These are phyloP conservation scores for Sitodiplosis mosellana DNA, from an alignment of 1,140 invertebrate genomes.

Conservation along the genomic window DNA sequence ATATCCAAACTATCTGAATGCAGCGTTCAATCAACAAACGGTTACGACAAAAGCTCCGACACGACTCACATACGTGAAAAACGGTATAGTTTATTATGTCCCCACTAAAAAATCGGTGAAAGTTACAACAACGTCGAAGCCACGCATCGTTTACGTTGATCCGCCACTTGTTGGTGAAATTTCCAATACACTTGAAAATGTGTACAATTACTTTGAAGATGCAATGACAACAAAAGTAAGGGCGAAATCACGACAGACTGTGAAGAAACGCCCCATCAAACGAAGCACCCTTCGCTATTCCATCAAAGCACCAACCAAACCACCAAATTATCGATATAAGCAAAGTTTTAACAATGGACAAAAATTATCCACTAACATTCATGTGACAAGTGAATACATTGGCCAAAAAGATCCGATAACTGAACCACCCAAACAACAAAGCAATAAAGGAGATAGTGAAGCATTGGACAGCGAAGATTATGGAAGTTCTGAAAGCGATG, in stretches of 20 bases:
- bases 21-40: too few species aligned
- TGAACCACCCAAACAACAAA: not conserved
- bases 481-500: not conserved
- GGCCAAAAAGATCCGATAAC: not conserved
- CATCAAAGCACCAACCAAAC: not conserved
- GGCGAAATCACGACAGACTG: not conserved
- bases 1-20: too few species aligned
- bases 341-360: not conserved
- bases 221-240: not conserved
- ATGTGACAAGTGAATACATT: slow-evolving; percentile 1
- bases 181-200: not conserved
- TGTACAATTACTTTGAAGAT: slow-evolving; percentile 1
- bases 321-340: not conserved
- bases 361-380: slow-evolving; percentile 1
- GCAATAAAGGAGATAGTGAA: not conserved
- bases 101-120: not conserved
- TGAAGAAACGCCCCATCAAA: not conserved
- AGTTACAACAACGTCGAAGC: not conserved
- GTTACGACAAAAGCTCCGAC: too few species aligned
- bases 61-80: too few species aligned
- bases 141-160: not conserved
- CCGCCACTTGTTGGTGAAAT: not conserved
- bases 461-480: too few species aligned
- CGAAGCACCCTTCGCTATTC: not conserved
- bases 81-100: too few species aligned